phyloP scores from a whole-genome alignment of 2,888 invertebrate species.

The Pollenia griseotomentosa region DNA sequence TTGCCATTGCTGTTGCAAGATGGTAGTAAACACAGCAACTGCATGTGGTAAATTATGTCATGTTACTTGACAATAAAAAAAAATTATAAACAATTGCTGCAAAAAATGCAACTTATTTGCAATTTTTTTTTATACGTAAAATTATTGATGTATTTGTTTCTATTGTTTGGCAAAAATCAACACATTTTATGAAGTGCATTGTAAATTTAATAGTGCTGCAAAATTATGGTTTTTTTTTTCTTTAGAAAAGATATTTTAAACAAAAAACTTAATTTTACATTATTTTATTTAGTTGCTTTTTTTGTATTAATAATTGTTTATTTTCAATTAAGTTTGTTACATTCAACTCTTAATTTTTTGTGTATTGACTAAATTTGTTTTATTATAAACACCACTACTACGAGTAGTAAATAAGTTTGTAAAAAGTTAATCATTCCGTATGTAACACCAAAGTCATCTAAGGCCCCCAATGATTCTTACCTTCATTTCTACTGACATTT shows the following conservation, averaged over 20 bases:
- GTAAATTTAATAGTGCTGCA: conserved; percentile 35
- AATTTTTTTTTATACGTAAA: background rate
- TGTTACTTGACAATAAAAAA: conserved; percentile 52
- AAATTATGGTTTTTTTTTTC: conserved; percentile 19
- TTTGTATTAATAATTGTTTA: conserved; percentile 20
- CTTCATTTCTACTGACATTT: too few species aligned
- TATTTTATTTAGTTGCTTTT: background rate
- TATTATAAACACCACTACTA: too few species aligned
- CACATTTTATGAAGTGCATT: conserved; percentile 42
- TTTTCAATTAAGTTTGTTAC: conserved; percentile 11
- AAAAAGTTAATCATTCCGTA: too few species aligned
- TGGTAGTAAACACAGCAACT: conserved; percentile 28
- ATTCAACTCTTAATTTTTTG: background rate
- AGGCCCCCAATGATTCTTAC: too few species aligned
- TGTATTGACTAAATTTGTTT: background rate
- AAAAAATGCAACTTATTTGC: conserved; percentile 49
- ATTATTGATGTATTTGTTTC: conserved; percentile 5
- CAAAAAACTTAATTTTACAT: conserved; percentile 20
- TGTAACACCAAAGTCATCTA: too few species aligned
- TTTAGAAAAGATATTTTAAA: background rate
- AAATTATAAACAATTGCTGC: conserved; percentile 16
- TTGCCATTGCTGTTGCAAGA: conserved; percentile 13
- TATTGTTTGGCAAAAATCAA: conserved; percentile 21
- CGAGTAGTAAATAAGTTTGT: too few species aligned
- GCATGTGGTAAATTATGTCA: conserved; percentile 68